Conservation (phyloP, 2,113 vertebrate species). For the Crypturellus undulatus region DNA sequence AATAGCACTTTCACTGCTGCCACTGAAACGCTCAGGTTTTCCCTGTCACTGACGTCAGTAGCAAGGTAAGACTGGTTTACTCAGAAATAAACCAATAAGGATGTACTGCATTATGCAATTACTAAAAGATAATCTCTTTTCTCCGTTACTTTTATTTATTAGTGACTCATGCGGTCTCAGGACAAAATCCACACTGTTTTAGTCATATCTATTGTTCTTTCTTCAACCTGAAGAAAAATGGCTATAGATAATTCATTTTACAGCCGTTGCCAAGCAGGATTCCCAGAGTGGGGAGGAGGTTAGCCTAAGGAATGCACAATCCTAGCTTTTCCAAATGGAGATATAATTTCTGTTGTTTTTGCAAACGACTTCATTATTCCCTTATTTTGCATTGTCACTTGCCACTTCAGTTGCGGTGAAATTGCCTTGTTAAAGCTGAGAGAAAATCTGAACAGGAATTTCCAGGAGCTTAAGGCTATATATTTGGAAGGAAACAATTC, state of each 20-base stretch:
- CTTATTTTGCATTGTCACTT: neutral
- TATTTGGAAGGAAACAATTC: constrained; percentile 2
- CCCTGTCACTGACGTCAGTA: constrained; percentile 19
- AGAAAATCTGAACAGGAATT: neutral
- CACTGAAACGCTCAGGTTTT: neutral
- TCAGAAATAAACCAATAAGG: constrained; percentile 33
- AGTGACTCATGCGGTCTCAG: constrained; percentile 43
- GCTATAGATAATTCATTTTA: neutral
- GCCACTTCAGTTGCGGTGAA: neutral
- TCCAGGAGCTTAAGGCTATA: neutral
- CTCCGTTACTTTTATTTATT: constrained; percentile 7
- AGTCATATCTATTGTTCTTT: neutral
- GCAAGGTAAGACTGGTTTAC: neutral
- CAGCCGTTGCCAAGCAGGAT: neutral
- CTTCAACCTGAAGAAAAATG: neutral
- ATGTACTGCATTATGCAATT: constrained; percentile 24
- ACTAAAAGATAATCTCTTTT: neutral
- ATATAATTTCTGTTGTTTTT: neutral
- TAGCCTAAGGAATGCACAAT: neutral
- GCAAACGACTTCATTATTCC: neutral
- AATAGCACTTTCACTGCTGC: neutral
- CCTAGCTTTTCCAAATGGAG: neutral
- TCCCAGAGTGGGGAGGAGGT: neutral
- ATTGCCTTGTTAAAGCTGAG: neutral
- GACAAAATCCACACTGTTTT: neutral